Conservation (phyloP, 2,113 vertebrate species). For the Grus americana region DNA sequence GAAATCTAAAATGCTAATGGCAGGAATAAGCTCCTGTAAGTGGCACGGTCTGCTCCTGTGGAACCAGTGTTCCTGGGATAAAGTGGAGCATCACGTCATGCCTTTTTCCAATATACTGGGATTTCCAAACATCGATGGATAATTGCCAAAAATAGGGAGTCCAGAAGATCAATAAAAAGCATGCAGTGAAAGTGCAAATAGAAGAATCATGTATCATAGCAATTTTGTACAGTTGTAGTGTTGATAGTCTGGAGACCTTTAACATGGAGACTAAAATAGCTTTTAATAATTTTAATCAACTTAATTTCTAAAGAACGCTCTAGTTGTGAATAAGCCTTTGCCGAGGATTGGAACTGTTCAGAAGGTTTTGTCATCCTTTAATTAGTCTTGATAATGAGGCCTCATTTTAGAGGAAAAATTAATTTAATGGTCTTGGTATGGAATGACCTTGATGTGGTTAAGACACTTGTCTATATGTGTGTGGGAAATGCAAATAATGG, state of each 20-base stretch:
- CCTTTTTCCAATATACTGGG: background rate
- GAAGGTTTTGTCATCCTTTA: conserved; percentile 65
- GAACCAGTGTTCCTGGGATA: background rate
- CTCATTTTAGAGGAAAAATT: conserved; percentile 68
- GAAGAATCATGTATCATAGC: background rate
- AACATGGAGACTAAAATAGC: conserved; percentile 22
- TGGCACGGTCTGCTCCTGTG: background rate
- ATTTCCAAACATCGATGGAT: background rate
- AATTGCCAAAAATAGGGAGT: background rate
- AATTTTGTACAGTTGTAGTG: background rate
- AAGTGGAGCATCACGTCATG: background rate
- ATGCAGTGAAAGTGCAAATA: background rate
- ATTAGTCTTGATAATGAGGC: conserved; percentile 69
- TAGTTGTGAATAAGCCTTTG: conserved; percentile 42
- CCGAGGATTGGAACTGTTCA: background rate
- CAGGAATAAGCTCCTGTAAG: background rate
- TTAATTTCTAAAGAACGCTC: conserved; percentile 27
- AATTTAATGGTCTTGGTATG: conserved; percentile 65
- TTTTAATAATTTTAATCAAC: conserved; percentile 34
- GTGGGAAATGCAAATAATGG: conserved; percentile 77
- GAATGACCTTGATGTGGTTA: conserved; percentile 70
- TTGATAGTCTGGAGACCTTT: conserved; percentile 4
- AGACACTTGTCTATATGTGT: conserved; percentile 66
- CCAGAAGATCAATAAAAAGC: conserved; percentile 17
- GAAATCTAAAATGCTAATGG: background rate